Base-by-base conservation (phyloP, 2,797 vertebrate genomes). In the Darevskia nairensis region DNA sequence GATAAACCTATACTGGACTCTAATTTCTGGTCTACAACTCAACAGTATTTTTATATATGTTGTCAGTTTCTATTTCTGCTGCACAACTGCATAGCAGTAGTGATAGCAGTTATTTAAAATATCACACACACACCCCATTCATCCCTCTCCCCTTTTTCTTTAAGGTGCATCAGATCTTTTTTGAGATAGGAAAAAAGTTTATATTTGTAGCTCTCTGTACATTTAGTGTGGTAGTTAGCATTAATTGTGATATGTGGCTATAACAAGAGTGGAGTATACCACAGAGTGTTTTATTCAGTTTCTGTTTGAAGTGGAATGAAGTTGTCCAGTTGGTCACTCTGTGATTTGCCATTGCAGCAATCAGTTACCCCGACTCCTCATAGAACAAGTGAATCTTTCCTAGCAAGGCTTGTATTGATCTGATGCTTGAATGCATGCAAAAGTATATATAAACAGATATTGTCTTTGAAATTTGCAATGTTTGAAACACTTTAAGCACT, bases 291-390 rank as follows among this genome's bases (percentile, higher is more conserved):
- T 87, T 80, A 55, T 78, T 86, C 87, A 72, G 87, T 92, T 95
- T 89, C 84, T 61, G 69, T 94, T 88, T 95, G 91, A 93, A 94
- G 85, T 90, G 46, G 86, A 94, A 93, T 71, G 76, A 87, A 92
- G 89, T 89, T 93, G 87, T 92, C 93, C 88, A 88, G 0, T 88
- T 91, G 80, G 86, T 91, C 83, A 19, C 80, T 71, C 91, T 94
- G 77, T 87, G 88, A 86, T 92, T 87, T 92, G 77, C 90, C 75
- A 35, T 84, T 1, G 0, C 83, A 72, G 79, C 0, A 9, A 90
- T 77, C 85, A 69, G 76, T 10, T 91, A 89, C 59, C 41, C 79
- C 77, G 69, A 85, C 69, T 92, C 29, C 78, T 83, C 84, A 6
- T 90, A n/a, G 76, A 78, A 74, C 2, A 82, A 68, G 35, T 89